These are phyloP conservation scores for Camelus bactrianus DNA, from an alignment of 2,113 vertebrate genomes.

Conservation along the genomic window DNA sequence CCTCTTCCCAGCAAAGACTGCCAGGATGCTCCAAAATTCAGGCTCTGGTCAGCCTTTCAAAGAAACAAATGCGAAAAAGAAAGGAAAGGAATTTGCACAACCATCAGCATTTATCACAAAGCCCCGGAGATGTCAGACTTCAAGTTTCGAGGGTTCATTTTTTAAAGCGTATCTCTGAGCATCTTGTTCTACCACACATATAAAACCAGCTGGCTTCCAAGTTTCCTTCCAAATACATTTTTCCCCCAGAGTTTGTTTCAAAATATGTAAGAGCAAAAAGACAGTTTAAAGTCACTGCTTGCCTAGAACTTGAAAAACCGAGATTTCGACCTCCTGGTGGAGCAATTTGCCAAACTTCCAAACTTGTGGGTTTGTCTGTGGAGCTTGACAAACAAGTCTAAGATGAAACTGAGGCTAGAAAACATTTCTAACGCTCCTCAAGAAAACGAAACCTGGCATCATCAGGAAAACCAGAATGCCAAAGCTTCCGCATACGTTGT, in stretches of 20 bases:
- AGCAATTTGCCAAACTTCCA: constrained; percentile 35
- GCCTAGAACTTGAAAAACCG: not conserved
- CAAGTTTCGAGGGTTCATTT: constrained; percentile 66
- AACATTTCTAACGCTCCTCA: constrained; percentile 1
- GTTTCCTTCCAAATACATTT: constrained; percentile 50
- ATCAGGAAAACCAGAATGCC: constrained; percentile 50
- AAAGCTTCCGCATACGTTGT: not conserved
- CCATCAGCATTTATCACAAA: constrained; percentile 62
- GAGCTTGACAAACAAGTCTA: constrained; percentile 33
- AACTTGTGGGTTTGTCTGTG: not conserved
- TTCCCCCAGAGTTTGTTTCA: constrained; percentile 47
- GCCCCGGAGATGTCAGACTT: constrained; percentile 51
- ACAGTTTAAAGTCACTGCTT: constrained; percentile 52
- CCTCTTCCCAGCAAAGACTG: not conserved
- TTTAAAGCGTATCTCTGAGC: constrained; percentile 69
- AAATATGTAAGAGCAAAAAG: constrained; percentile 63
- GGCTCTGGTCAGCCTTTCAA: constrained; percentile 36
- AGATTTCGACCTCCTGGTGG: not conserved
- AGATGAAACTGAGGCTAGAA: constrained; percentile 32
- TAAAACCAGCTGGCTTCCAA: constrained; percentile 43
- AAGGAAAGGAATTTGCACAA: not conserved
- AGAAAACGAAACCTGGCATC: not conserved
- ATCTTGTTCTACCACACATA: constrained; percentile 65
- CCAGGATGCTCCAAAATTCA: constrained; percentile 47
- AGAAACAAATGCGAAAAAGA: constrained; percentile 61